Evolutionary conservation across 2,888 invertebrate species (phyloP), one percentile per base, ranked within the genome.

Genomic region (Brenthis hecate): DNA sequence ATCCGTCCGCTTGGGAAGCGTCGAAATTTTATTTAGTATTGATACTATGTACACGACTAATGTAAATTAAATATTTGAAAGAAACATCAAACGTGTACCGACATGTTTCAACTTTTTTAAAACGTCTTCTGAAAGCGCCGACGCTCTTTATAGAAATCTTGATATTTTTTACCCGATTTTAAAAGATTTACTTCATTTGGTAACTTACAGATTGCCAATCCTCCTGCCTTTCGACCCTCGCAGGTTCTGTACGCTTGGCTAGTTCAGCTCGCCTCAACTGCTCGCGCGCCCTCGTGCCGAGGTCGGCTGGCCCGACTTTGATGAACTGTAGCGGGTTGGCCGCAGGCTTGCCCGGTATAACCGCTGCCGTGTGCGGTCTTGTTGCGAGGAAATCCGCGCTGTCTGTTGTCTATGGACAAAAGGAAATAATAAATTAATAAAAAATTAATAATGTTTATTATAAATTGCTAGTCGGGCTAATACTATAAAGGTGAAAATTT

Each of bases 281-380:
- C 83, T 97, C 96, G 79, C 97, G 95, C 47, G 97, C 97, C 72
- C 96, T 95, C 82, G 96, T 96, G 90, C 96, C 97, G 66, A 98
- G 94, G 81, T 96, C 96, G 78, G 97, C 97, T n/a, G 97, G 97
- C 56, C 97, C 97, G 51, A 97, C 96, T 88, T 96, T 96, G 75
- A 98, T 95, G 91, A 98, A 98, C 93, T 98, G 97, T 82, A 98
- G 94, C 71, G 98, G 97, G 88, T 97, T 97, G 74, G 95, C 95
- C 51, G 97, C 96, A 72, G 97, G 97, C 87, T 97, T 97, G 76
- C 97, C 96, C 66, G 96, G 96, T 78, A 96, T 94, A 76, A 95
- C 95, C 68, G 95, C 95, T 70, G 95, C 94, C 0, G 92, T 91
- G 83, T 92, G 92, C 70, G 90, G 91, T 57, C 92, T 84, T 5